Conservation (phyloP, 1,140 invertebrate genomes). For the Zaprionus tsacasi region DNA sequence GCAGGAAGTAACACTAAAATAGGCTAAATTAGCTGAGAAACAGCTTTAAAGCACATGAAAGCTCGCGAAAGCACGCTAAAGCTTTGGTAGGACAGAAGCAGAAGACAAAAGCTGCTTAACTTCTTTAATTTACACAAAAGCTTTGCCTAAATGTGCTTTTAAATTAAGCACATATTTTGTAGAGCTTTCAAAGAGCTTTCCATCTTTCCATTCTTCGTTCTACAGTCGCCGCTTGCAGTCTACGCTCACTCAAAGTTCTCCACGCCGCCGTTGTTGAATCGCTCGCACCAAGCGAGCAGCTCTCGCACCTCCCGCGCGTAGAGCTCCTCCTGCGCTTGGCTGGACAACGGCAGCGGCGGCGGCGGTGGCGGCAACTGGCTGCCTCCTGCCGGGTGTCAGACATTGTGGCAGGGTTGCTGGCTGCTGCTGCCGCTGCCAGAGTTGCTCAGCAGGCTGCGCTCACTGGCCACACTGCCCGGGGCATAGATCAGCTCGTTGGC, state of each 20-base stretch:
- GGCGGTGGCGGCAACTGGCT: constrained; percentile 10
- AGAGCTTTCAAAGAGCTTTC: background rate
- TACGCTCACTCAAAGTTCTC: constrained; percentile 71
- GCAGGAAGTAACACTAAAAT: background rate
- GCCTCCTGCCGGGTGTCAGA: constrained; percentile 60
- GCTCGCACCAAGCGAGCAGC: constrained; percentile 77
- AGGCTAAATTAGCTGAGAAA: background rate
- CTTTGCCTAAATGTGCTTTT: background rate
- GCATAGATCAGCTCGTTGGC: constrained; percentile 79
- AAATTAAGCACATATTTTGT: background rate
- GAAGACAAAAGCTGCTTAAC: background rate
- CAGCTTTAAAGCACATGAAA: background rate
- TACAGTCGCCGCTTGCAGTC: background rate
- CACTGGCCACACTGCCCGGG: constrained; percentile 80
- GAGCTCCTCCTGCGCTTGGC: constrained; percentile 62
- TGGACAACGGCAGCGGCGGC: constrained; percentile 31
- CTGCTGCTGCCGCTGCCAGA: constrained; percentile 76
- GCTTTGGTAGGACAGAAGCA: background rate
- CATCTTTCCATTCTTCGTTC: background rate
- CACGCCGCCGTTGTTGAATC: constrained; percentile 74
- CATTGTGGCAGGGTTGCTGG: constrained; percentile 69
- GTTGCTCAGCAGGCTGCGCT: constrained; percentile 76
- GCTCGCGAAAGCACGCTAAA: background rate
- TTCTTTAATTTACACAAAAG: background rate
- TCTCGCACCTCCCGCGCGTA: constrained; percentile 77